Base-by-base conservation (phyloP, 2,888 invertebrate species). In the Tachina lurida region DNA sequence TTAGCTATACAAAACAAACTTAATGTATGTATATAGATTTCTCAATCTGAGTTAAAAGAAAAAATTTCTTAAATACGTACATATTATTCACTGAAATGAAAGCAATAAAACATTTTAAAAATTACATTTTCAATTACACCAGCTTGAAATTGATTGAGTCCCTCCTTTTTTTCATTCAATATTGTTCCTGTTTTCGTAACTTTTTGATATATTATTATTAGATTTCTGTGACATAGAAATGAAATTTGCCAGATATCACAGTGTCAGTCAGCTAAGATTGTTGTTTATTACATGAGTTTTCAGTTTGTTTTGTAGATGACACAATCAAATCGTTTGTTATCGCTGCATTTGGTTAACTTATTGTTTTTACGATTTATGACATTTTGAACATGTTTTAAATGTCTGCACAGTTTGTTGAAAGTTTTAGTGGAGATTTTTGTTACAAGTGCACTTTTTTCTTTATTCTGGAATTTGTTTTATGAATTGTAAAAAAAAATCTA, bases 301-400 rank as follows among this genome's bases (percentile, higher is more conserved):
- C 31, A n/a, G n/a, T 31, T 17, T 52, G n/a, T n/a, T 52, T 31
- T 39, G 10, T 52, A 39, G 17, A 9, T 10, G 60, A n/a, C 22
- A 22, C 15, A 3, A 15, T n/a, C 10, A 9, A 3, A 65, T 62
- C 2, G 31, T 39, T 31, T 67, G 12, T 31, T 65, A 19, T 22
- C 47, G 1, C 31, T 65, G 22, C 31, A 45, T 9, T 65, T 65
- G 47, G 15, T 45, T 9, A 47, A 65, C 4, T 13, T 67, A 31
- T 47, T 65, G 9, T 65, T 5, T 3, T n/a, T 0, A 58, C 47
- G 58, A 58, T 71, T 71, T 71, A 58, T 71, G 71, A 58, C 58
- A 71, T n/a, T n/a, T 71, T 31, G n/a, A 31, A 45, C 22, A 56
- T 58, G 70, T 56, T 71, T 41, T 41, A 70, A 54, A 67, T 70